A percentile compares a stretch with the other conserved stretches of the same genome.
Evolutionary conservation across 2,888 invertebrate species (phyloP).

Genomic region (Chorisops tibialis): DNA sequence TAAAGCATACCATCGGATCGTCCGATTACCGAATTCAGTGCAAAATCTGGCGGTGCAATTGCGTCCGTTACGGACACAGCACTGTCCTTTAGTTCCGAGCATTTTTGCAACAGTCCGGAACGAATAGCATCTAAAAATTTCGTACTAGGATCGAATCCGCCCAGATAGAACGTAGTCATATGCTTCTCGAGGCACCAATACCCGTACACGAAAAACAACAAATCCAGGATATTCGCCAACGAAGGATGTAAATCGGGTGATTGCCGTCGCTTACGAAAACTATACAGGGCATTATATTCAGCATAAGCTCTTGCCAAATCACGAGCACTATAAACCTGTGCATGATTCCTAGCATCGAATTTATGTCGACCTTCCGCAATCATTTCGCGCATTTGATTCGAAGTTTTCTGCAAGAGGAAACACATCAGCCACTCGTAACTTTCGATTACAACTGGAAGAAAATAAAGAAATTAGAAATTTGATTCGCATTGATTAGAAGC

Average conservation of each 20-base stretch:
- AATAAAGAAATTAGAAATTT: conserved; percentile 10
- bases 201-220: conserved; percentile 58
- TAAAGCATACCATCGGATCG: conserved; percentile 70
- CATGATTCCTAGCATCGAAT: conserved; percentile 74
- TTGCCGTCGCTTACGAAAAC: conserved; percentile 41
- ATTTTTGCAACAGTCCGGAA: conserved; percentile 65
- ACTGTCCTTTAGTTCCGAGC: conserved; percentile 68
- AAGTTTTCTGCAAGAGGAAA: conserved; percentile 70
- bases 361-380: conserved; percentile 60
- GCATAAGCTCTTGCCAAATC: conserved; percentile 74
- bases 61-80: conserved; percentile 78
- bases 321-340: conserved; percentile 77
- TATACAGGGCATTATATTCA: conserved; percentile 61
- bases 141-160: conserved; percentile 55
- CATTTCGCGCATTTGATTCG: conserved; percentile 59
- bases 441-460: conserved; percentile 62
- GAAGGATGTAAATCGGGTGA: conserved; percentile 46
- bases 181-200: conserved; percentile 66
- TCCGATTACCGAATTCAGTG: conserved; percentile 82
- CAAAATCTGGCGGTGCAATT: conserved; percentile 84
- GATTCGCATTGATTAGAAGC: neutral
- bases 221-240: conserved; percentile 52
- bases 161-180: conserved; percentile 67
- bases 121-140: conserved; percentile 61
- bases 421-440: conserved; percentile 83